Conservation (phyloP, 2,113 vertebrate species). For the Alligator mississippiensis region DNA sequence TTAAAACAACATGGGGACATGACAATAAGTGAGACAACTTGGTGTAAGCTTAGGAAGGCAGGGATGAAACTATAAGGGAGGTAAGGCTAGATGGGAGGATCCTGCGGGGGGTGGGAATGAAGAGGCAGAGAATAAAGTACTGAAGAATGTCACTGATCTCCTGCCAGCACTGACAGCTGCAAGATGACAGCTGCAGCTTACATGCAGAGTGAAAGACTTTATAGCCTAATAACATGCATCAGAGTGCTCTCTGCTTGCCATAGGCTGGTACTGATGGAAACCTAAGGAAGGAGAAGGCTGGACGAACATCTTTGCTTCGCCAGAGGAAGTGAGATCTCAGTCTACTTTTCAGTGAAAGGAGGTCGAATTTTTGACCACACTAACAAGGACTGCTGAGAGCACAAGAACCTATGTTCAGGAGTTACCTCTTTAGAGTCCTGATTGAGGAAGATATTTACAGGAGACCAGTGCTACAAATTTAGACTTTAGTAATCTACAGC, state of each 20-base stretch:
- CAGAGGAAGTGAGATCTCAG: background rate
- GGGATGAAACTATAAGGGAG: background rate
- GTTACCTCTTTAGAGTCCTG: background rate
- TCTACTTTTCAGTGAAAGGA: background rate
- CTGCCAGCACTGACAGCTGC: background rate
- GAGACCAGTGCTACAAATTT: background rate
- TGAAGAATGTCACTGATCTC: background rate
- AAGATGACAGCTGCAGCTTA: background rate
- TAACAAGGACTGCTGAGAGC: background rate
- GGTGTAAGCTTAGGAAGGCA: accelerated
- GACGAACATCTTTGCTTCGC: no score
- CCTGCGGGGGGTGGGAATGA: background rate
- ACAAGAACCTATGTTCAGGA: background rate
- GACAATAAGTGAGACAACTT: background rate
- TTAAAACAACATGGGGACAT: background rate
- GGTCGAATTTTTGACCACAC: background rate
- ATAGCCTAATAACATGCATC: accelerated
- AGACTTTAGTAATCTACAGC: background rate
- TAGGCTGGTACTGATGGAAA: background rate
- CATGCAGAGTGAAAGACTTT: background rate
- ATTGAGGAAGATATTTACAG: background rate
- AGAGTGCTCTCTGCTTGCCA: accelerated
- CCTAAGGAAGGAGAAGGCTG: background rate
- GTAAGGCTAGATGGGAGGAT: background rate
- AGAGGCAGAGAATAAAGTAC: background rate